Base-by-base conservation (phyloP, 2,113 vertebrate genomes). In the Tychaedon coryphoeus region DNA sequence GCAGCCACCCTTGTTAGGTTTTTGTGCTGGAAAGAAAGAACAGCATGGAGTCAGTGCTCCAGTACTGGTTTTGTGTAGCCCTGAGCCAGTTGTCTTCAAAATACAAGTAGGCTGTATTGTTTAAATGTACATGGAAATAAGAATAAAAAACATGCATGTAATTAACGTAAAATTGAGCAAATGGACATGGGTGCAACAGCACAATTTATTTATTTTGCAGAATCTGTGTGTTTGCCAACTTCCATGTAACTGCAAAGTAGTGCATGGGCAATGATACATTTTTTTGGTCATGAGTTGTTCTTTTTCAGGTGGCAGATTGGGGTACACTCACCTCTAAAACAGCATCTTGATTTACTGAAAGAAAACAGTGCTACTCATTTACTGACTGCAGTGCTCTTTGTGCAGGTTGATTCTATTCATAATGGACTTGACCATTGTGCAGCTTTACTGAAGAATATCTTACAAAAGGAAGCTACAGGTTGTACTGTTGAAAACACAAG, bases 381-480 rank as follows among this genome's bases (percentile, higher is more conserved):
- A 78, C 75, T 97, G 60, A 97, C 61, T 78, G 34, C 61, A 45
- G 25, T 85, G 26, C 88, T 97, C 36, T 97, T 62, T 90, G 58
- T 93, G 53, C 90, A 99, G 99, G 98, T 98, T 50, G 94, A 93
- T 61, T 76, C 92, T 24, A 47, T 98, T 56, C 97, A 98, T 64
- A 82, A 95, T 24, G 99, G 98, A 18, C 98, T 99, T 92, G 98
- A 99, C 82, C 98, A 96, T 23, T 99, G 99, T 97, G 98, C 99
- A 47, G 97, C 98, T 90, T 98, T 99, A 92, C 98, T 99, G 43
- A 93, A 96, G 80, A 98, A 95, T 77, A 98, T 99, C 73, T 98
- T 99, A 47, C 97, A 98, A 92, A 98, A 97, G 61, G 99, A 99
- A 5, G 74, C 92, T 33, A 34, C 96, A 98, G 98, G 98, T 99